These are phyloP conservation scores for Eupsilia transversa DNA, from an alignment of 2,888 invertebrate genomes.

Conservation along the genomic window DNA sequence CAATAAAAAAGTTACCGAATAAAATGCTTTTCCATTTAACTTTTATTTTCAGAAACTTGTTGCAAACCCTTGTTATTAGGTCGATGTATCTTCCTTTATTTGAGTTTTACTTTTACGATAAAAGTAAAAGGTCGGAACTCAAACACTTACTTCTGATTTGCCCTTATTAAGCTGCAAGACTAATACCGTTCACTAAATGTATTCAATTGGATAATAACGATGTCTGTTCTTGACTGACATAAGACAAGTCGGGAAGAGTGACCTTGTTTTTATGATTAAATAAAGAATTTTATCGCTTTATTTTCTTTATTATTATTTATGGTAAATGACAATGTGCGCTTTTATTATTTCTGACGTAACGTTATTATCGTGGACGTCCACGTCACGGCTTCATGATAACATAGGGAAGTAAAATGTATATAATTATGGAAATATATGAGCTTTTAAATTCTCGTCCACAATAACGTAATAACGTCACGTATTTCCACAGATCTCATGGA, in stretches of 20 bases:
- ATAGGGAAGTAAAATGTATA: no score
- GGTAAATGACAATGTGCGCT: no score
- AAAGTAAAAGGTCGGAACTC: conserved; percentile 56
- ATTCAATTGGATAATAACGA: conserved; percentile 82
- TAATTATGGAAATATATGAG: no score
- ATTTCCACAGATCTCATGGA: no score
- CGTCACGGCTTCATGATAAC: no score
- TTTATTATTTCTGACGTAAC: no score
- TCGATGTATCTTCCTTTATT: conserved; percentile 51
- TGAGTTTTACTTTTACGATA: conserved; percentile 51
- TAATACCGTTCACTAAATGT: conserved; percentile 73
- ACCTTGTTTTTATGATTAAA: conserved; percentile 48
- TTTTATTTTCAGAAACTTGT: conserved; percentile 23
- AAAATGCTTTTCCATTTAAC: conserved; percentile 4
- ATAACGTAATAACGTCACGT: no score
- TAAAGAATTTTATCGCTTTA: conserved; percentile 17
- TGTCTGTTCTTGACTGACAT: conserved; percentile 69
- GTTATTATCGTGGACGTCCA: no score
- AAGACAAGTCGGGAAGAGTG: conserved; percentile 48
- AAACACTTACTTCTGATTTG: conserved; percentile 70
- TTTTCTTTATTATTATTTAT: no score
- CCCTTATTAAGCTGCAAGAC: conserved; percentile 71
- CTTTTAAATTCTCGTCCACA: no score
- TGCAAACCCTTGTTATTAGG: conserved; percentile 40
- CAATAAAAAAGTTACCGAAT: background rate